These are phyloP conservation scores for Ceratina australensis DNA, from an alignment of 1,140 invertebrate species.

Conservation along the genomic window DNA sequence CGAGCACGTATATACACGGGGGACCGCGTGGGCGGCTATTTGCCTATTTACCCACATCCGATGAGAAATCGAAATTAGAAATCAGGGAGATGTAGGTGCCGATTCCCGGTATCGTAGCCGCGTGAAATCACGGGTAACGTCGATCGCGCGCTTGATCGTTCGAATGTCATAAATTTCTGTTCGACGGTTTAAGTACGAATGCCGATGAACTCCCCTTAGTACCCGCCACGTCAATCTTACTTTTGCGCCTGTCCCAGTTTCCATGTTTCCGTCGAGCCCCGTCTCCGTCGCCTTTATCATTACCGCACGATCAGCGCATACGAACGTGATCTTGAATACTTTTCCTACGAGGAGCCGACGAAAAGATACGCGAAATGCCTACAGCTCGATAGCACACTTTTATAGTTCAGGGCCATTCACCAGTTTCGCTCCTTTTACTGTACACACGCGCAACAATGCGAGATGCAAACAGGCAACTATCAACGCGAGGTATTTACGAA, in stretches of 20 bases:
- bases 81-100: conserved; percentile 53
- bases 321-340: not conserved
- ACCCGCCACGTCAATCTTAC: conserved; percentile 24
- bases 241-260: conserved; percentile 50
- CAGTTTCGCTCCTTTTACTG: too few relatives aligned
- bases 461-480: too few relatives aligned
- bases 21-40: conserved; percentile 43
- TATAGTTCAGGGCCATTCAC: too few relatives aligned
- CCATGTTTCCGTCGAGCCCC: conserved; percentile 30
- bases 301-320: conserved; percentile 3
- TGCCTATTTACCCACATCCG: conserved; percentile 57
- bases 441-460: too few relatives aligned
- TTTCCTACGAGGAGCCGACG: not conserved
- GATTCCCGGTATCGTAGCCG: conserved; percentile 42
- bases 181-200: conserved; percentile 9
- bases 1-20: not conserved
- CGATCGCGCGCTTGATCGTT: conserved; percentile 18
- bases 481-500: not conserved
- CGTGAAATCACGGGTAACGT: conserved; percentile 51
- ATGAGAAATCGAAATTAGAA: conserved; percentile 61
- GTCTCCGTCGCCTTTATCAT: conserved; percentile 8
- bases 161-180: conserved; percentile 42
- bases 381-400: not conserved
- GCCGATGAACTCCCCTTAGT: conserved; percentile 36
- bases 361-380: not conserved